Conservation (phyloP, 1,140 invertebrate species). For the Drosophila leontia region DNA sequence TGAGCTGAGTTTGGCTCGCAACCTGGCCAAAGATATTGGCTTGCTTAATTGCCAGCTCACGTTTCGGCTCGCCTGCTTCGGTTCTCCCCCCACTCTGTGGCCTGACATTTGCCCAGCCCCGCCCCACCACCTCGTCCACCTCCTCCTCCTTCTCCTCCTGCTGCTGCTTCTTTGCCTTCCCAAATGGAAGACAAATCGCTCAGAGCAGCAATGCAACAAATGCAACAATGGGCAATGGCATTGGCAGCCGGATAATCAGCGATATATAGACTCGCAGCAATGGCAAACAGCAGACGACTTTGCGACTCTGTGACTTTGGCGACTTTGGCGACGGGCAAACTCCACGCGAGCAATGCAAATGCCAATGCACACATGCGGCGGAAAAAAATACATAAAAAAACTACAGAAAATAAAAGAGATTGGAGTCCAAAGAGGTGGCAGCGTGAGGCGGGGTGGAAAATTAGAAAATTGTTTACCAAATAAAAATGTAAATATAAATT, state of each 20-base stretch:
- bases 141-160: background rate
- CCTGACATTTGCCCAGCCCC: conserved; percentile 55
- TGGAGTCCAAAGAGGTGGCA: conserved; percentile 26
- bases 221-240: conserved; percentile 68
- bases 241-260: conserved; percentile 76
- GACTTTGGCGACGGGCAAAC: conserved; percentile 56
- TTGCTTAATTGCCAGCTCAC: conserved; percentile 81
- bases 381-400: conserved; percentile 5
- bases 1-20: conserved; percentile 32
- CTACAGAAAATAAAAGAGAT: conserved; percentile 22
- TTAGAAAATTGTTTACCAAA: too few relatives aligned
- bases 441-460: conserved; percentile 18
- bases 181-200: conserved; percentile 78
- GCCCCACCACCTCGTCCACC: background rate
- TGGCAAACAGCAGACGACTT: conserved; percentile 37
- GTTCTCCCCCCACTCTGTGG: conserved; percentile 56
- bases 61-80: conserved; percentile 74
- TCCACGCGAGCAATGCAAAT: conserved; percentile 78
- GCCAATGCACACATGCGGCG: conserved; percentile 59
- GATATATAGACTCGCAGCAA: conserved; percentile 28
- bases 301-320: conserved; percentile 24
- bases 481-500: background rate
- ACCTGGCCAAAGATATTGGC: conserved; percentile 31
- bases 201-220: conserved; percentile 32
- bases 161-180: conserved; percentile 18